Conservation (phyloP, 1,140 invertebrate species). For the Polypedilum pembai region DNA sequence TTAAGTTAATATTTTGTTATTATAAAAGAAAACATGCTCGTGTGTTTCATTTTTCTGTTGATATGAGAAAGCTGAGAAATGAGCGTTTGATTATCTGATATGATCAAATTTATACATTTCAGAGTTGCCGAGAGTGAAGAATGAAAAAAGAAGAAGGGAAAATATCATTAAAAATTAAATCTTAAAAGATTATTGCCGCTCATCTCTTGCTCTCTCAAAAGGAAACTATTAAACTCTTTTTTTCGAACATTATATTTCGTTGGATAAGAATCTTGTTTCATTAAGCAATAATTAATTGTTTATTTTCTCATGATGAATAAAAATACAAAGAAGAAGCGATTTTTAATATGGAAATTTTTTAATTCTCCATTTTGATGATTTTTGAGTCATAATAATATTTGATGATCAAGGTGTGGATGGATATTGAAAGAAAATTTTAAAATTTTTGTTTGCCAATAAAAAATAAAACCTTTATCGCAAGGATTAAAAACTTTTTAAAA, state of each 20-base stretch:
- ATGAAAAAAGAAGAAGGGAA: background rate
- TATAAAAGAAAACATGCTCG: background rate
- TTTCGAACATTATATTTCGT: background rate
- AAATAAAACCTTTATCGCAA: too few species aligned
- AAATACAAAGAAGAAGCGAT: too few species aligned
- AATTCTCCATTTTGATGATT: too few species aligned
- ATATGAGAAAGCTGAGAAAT: constrained; percentile 18
- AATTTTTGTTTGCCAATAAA: too few species aligned
- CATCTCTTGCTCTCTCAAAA: background rate
- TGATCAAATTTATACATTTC: constrained; percentile 9
- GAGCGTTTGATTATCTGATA: constrained; percentile 22
- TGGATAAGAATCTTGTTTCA: constrained; percentile 18
- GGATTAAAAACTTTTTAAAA: too few species aligned
- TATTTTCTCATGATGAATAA: background rate
- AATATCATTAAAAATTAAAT: constrained; percentile 20
- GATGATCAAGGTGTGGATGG: too few species aligned
- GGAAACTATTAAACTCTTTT: constrained; percentile 18
- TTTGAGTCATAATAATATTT: too few species aligned
- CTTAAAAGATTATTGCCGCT: constrained; percentile 10
- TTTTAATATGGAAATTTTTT: too few species aligned
- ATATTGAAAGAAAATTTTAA: too few species aligned
- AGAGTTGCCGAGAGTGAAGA: background rate
- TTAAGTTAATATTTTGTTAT: constrained; percentile 8
- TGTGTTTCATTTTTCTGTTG: background rate
- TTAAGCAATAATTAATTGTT: constrained; percentile 19